Evolutionary conservation across 2,113 vertebrate species (phyloP).

Genomic region (Triplophysa tibetana): DNA sequence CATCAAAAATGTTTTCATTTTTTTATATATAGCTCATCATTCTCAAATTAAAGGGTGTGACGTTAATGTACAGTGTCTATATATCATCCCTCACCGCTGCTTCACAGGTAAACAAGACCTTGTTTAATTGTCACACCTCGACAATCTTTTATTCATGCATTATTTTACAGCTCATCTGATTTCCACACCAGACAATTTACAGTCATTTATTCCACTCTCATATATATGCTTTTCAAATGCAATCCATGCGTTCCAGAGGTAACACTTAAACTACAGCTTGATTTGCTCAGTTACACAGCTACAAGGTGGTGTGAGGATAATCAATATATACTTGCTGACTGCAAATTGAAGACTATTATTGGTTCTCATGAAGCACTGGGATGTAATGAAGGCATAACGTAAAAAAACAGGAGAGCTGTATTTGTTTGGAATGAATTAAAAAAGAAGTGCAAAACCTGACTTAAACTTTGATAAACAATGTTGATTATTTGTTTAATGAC

Average conservation of each 20-base stretch:
- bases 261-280: conserved; percentile 55
- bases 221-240: conserved; percentile 44
- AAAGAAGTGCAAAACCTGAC: not conserved
- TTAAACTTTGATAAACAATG: not conserved
- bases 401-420: conserved; percentile 6
- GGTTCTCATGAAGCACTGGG: conserved; percentile 45
- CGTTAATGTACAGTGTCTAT: not conserved
- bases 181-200: conserved; percentile 39
- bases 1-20: too few relatives aligned
- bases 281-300: conserved; percentile 52
- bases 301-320: conserved; percentile 36
- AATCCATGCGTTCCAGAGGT: conserved; percentile 36
- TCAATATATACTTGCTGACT: conserved; percentile 48
- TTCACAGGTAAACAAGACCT: conserved; percentile 52
- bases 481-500: not conserved
- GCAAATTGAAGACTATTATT: conserved; percentile 55
- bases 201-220: conserved; percentile 46
- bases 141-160: conserved; percentile 58
- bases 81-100: not conserved
- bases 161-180: conserved; percentile 43
- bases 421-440: not conserved
- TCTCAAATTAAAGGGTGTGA: not conserved
- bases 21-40: not conserved
- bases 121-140: conserved; percentile 61
- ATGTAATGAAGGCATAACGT: conserved; percentile 27